These are phyloP conservation scores for Chelon auratus DNA, from an alignment of 2,797 vertebrate genomes.

Conservation along the genomic window DNA sequence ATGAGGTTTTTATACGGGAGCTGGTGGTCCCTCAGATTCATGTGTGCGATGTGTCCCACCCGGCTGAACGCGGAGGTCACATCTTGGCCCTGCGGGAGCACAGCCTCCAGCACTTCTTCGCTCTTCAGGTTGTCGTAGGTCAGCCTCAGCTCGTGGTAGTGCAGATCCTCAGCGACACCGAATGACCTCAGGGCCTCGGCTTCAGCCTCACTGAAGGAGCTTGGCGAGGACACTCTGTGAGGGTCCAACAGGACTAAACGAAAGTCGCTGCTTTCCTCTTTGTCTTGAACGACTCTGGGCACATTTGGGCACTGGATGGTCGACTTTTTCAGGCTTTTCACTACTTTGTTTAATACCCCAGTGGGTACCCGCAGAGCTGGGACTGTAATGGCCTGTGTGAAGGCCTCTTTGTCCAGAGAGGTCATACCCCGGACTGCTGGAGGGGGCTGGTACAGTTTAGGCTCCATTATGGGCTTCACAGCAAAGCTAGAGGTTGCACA, in stretches of 20 bases:
- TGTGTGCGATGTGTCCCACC: constrained; percentile 95
- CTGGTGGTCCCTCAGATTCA: constrained; percentile 97
- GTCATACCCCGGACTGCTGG: constrained; percentile 92
- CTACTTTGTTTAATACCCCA: constrained; percentile 82
- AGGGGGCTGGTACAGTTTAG: constrained; percentile 83
- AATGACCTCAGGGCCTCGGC: constrained; percentile 83
- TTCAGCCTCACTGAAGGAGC: constrained; percentile 86
- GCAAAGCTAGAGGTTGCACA: constrained; percentile 3
- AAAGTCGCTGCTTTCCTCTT: constrained; percentile 62
- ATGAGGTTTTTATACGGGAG: constrained; percentile 92
- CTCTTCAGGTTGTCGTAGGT: constrained; percentile 93
- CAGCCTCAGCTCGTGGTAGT: constrained; percentile 84
- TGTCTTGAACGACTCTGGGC: constrained; percentile 88
- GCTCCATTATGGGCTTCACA: constrained; percentile 73
- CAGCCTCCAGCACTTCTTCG: constrained; percentile 93
- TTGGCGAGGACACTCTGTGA: constrained; percentile 71
- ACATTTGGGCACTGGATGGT: constrained; percentile 89
- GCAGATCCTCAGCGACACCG: constrained; percentile 82
- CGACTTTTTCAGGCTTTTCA: constrained; percentile 87
- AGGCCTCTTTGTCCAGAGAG: constrained; percentile 88
- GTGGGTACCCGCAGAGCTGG: constrained; percentile 90
- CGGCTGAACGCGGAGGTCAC: constrained; percentile 95
- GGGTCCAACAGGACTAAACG: constrained; percentile 93
- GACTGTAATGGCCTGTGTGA: constrained; percentile 88
- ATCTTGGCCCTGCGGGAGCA: constrained; percentile 93